A percentile compares a stretch with the other conserved stretches of the same genome.
These are phyloP conservation scores for Rhinolophus sinicus DNA, from an alignment of 2,113 vertebrate species.

Conservation along the genomic window DNA sequence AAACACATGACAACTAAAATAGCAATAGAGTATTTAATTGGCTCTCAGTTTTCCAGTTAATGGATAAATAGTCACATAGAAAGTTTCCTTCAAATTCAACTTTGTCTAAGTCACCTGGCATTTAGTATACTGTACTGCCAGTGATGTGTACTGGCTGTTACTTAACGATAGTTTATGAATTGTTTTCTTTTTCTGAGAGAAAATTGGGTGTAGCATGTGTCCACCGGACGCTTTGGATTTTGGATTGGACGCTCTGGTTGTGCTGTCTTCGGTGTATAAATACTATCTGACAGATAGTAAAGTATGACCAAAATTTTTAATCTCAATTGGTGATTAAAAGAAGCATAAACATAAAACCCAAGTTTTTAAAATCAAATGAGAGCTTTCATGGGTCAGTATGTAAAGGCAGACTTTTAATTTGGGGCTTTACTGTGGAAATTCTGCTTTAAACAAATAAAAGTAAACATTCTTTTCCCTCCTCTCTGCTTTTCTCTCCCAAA, in stretches of 20 bases:
- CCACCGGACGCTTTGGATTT: background rate
- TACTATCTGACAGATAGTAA: background rate
- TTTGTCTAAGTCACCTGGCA: background rate
- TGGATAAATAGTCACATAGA: background rate
- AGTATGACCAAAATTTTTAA: background rate
- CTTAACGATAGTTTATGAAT: background rate
- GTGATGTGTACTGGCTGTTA: background rate
- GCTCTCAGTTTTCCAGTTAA: slow-evolving; percentile 20
- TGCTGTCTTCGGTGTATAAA: background rate
- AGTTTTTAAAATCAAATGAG: background rate
- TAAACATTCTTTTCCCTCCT: background rate
- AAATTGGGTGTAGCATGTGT: background rate
- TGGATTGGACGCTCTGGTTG: background rate
- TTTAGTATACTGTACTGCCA: background rate
- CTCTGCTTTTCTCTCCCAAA: background rate
- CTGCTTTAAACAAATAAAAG: background rate
- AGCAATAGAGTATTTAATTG: background rate
- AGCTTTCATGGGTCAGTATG: background rate
- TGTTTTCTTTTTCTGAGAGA: slow-evolving; percentile 18
- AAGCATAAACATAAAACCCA: background rate
- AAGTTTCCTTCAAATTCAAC: slow-evolving; percentile 11
- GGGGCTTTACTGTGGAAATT: slow-evolving; percentile 27
- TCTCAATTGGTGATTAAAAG: background rate
- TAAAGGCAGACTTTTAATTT: slow-evolving; percentile 3
- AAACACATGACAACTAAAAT: background rate